These are phyloP conservation scores for Chlamydotis undulata DNA, from an alignment of 2,113 vertebrate species.

Conservation along the genomic window DNA sequence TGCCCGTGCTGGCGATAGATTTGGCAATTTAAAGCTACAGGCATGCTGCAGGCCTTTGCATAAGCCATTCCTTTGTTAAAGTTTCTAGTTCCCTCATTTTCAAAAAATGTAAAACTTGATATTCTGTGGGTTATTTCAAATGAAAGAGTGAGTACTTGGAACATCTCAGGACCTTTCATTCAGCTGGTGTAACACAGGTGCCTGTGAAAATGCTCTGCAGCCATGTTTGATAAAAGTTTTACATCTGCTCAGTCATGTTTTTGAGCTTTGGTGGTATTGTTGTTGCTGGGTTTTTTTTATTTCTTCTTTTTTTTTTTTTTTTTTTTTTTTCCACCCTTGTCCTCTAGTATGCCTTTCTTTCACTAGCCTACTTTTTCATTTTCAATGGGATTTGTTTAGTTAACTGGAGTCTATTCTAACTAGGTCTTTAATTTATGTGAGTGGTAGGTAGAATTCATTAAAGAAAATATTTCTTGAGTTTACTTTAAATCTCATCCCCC, in stretches of 20 bases:
- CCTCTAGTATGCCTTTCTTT: neutral
- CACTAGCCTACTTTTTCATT: neutral
- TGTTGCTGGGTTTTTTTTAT: rapidly evolving
- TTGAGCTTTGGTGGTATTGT: neutral
- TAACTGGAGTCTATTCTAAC: neutral
- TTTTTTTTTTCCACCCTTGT: too few species aligned
- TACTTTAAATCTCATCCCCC: neutral
- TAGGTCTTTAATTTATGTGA: neutral
- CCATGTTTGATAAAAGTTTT: neutral
- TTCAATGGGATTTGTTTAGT: neutral
- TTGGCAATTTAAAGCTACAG: neutral
- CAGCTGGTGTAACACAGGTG: neutral
- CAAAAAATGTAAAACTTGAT: neutral
- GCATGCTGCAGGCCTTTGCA: neutral
- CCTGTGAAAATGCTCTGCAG: neutral
- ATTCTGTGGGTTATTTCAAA: neutral
- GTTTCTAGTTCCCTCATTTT: neutral
- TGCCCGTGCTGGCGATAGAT: neutral
- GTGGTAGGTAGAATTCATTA: neutral
- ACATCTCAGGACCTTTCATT: rapidly evolving
- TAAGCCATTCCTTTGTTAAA: neutral
- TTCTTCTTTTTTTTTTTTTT: too few species aligned
- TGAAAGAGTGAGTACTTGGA: neutral
- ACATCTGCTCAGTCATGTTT: neutral
- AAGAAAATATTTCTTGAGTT: neutral